These are phyloP conservation scores for Drosophila hydei DNA, from an alignment of 1,140 invertebrate genomes.

Conservation along the genomic window DNA sequence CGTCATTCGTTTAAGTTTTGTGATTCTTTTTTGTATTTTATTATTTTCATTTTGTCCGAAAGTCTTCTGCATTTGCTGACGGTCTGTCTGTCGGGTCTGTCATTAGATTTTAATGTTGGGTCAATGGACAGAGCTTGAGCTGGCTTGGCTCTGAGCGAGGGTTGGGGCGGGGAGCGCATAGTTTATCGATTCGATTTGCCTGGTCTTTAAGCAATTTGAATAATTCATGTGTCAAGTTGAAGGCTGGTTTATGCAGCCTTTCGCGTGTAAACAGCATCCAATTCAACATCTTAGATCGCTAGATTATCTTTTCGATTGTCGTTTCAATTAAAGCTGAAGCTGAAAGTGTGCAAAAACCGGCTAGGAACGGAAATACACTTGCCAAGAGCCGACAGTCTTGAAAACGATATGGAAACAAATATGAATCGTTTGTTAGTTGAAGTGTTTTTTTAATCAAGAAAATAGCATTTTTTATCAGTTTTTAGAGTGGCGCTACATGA, in stretches of 20 bases:
- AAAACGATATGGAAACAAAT: background rate
- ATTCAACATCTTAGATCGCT: slow-evolving; percentile 54
- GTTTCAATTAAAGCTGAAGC: slow-evolving; percentile 55
- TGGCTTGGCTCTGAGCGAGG: background rate
- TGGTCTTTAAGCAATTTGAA: slow-evolving; percentile 60
- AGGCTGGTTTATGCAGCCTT: slow-evolving; percentile 64
- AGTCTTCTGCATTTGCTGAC: slow-evolving; percentile 58
- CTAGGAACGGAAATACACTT: slow-evolving; percentile 62
- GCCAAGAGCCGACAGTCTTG: background rate
- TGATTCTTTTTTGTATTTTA: slow-evolving; percentile 24
- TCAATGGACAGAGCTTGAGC: slow-evolving; percentile 61
- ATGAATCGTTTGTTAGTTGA: slow-evolving; percentile 14
- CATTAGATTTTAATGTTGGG: slow-evolving; percentile 54
- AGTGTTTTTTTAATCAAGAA: slow-evolving; percentile 40
- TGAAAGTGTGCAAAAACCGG: slow-evolving; percentile 46
- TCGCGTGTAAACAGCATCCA: slow-evolving; percentile 55
- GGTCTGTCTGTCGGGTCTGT: slow-evolving; percentile 32
- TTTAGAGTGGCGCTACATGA: slow-evolving; percentile 26
- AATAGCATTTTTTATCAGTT: slow-evolving; percentile 23
- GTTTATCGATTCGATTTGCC: slow-evolving; percentile 59
- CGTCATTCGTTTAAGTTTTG: slow-evolving; percentile 9
- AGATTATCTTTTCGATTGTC: slow-evolving; percentile 57
- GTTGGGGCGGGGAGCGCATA: slow-evolving; percentile 19
- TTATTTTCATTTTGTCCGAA: slow-evolving; percentile 26
- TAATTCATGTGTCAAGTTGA: slow-evolving; percentile 79